Percentiles rank a stretch among this genome's conserved stretches.
Conservation (phyloP, 2,888 invertebrate species). For the Lasiommata megera region DNA sequence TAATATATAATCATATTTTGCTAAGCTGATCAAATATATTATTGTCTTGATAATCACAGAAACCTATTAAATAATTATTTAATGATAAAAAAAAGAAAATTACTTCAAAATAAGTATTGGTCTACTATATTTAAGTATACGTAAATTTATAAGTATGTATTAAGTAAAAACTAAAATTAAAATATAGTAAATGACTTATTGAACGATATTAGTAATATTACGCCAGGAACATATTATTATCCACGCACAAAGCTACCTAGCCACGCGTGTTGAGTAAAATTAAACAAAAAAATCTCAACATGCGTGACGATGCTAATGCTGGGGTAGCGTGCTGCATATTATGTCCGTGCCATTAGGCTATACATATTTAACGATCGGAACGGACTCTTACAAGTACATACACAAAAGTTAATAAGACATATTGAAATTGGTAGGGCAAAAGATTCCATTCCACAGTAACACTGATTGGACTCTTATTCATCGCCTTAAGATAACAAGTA, state of each 20-base stretch:
- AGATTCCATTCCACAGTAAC: too few species aligned
- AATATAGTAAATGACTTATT: constrained; percentile 48
- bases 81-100: constrained; percentile 30
- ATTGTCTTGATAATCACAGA: constrained; percentile 53
- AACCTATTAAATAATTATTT: constrained; percentile 34
- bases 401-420: background rate
- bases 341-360: constrained; percentile 39
- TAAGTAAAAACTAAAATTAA: constrained; percentile 24
- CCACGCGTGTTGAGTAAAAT: too few species aligned
- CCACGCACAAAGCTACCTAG: background rate
- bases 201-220: constrained; percentile 42
- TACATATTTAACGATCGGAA: constrained; percentile 53
- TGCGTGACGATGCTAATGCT: too few species aligned
- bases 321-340: background rate
- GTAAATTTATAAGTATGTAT: constrained; percentile 37
- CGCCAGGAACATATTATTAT: background rate
- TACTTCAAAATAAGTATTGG: constrained; percentile 38
- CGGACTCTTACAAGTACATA: constrained; percentile 33
- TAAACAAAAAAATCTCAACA: too few species aligned
- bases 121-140: constrained; percentile 38
- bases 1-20: background rate
- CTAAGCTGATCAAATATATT: constrained; percentile 18
- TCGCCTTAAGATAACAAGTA: too few species aligned
- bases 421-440: too few species aligned
- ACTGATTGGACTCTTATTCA: too few species aligned